Base-by-base conservation (phyloP, 2,113 vertebrate genomes). In the Typhlomys cinereus region DNA sequence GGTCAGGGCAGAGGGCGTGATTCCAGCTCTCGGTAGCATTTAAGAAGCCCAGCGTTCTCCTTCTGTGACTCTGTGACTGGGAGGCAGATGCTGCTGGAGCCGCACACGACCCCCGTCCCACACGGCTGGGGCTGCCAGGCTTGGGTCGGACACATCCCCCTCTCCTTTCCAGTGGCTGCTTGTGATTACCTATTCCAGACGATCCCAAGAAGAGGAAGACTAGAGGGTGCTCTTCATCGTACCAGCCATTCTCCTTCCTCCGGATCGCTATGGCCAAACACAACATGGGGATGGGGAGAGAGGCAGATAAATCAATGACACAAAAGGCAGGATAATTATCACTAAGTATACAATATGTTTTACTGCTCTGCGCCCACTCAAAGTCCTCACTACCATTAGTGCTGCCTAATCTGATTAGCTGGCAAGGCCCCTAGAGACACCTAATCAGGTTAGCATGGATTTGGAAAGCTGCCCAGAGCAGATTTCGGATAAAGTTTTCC, bases 361-460 rank as follows among this genome's bases (percentile, higher is more conserved):
- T 97, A 97, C 98, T 97, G 98, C 98, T 98, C 97, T 96, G 98
- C 97, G 92, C 98, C 98, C 98, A 98, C 98, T 98, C 98, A 97
- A 97, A 98, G 99, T 98, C 98, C 98, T 98, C 96, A 50, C 97
- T 98, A 96, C 99, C 99, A 99, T 99, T 99, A 99, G 99, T 98
- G 98, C 97, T 97, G 92, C 97, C 96, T 99, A 99, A 99, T 99
- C 98, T 97, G 98, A 99, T 99, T 99, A 99, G 98, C 98, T 98
- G 98, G 98, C 98, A 98, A 98, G 98, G 98, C 98, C 98, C 98
- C 98, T 98, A 98, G 99, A 99, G 98, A 98, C 97, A 98, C 98
- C 97, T 99, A 99, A 99, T 99, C 98, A 98, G 98, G 99, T 99
- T 99, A 99, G 99, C 98, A 99, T 99, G 99, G 99, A 99, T 99